Base-by-base conservation (phyloP, 1,140 invertebrate genomes). In the Anthonomus grandis region DNA sequence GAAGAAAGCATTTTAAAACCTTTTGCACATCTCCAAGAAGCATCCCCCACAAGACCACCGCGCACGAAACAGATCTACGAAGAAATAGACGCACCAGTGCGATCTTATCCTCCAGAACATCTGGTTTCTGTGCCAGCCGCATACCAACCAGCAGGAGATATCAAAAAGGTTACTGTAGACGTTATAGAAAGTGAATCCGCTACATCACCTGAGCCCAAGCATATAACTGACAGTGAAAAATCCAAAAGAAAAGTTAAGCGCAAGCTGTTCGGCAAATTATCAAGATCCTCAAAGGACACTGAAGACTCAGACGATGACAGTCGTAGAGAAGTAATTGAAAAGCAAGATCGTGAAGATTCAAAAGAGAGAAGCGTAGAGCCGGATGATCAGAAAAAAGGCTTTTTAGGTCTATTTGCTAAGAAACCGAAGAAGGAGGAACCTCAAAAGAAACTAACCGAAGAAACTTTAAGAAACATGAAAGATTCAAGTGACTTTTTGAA, bases 331-430 rank as follows among this genome's bases (percentile, higher is more conserved):
- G 66, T 66, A 18, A 62, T 72, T 18, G 67, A 70, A 47, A 72
- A 72, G 59, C 69, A 72, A 37, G 65, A 70, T 25, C 53, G 62
- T 49, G 68, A 73, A 65, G 59, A 63, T 21, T 67, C 66, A 1
- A 71, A 67, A 59, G 70, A 71, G 44, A 50, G 12, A 27, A 47
- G 34, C 25, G 15, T 59, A 13, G 39, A 54, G 37, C 21, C 19
- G 9, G 55, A 61, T 34, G 51, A 59, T n/a, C 25, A 54, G n/a
- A 60, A 62, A 17, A 48, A 51, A 44, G 44, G 60, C 15, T 57
- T 65, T 31, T 37, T 65, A 34, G 36, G 58, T 27, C 36, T 63
- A 10, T 65, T 65, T 25, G 45, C 36, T 1, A 63, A 60, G 27
- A 65, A 65, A 44, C 9, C 18, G 0, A 62, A 57, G 23, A 60